Base-by-base conservation (phyloP, 2,797 vertebrate genomes). In the Phrynocephalus vlangalii region DNA sequence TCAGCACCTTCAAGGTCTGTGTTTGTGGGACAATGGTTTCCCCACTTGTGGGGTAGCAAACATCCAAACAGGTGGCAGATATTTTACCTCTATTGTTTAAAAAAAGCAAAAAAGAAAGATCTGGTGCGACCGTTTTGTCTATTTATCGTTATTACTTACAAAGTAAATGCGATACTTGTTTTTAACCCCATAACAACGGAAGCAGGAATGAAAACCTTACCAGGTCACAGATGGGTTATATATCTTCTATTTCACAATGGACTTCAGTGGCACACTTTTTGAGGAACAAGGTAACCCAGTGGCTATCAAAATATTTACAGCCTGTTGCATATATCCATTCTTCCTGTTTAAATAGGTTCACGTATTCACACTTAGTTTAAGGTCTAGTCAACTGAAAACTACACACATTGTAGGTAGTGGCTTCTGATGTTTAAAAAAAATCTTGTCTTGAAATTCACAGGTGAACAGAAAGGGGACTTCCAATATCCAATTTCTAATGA, bases 241-340 rank as follows among this genome's bases (percentile, higher is more conserved):
- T 1, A 38, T 76, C 86, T 88, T 56, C 91, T 84, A 79, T 84
- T 6, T 30, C 60, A 52, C 0, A 87, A 48, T 2, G 52, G 90
- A 92, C 71, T 30, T 73, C 28, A 91, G 94, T 91, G 91, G 92
- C 92, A 94, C 44, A 1, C 88, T 56, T 60, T n/a, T 89, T 87
- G 71, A 90, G 90, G 83, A 68, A 60, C 52, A 85, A 33, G 44
- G 86, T 71, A 75, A 86, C 77, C 67, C 1, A 63, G 82, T 86
- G 83, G 24, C 50, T 78, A n/a, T 77, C 0, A 76, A 75, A 56
- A 76, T n/a, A 67, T 71, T 77, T 70, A 20, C 79, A 78, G 20
- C 72, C 73, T 48, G 48, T 76, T 78, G 52, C 44, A 84, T 70
- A 67, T 75, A 66, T 10, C 48, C 66, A 70, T 63, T 76, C 66